These are phyloP conservation scores for Xenopus borealis DNA, from an alignment of 2,113 vertebrate genomes.

Conservation along the genomic window DNA sequence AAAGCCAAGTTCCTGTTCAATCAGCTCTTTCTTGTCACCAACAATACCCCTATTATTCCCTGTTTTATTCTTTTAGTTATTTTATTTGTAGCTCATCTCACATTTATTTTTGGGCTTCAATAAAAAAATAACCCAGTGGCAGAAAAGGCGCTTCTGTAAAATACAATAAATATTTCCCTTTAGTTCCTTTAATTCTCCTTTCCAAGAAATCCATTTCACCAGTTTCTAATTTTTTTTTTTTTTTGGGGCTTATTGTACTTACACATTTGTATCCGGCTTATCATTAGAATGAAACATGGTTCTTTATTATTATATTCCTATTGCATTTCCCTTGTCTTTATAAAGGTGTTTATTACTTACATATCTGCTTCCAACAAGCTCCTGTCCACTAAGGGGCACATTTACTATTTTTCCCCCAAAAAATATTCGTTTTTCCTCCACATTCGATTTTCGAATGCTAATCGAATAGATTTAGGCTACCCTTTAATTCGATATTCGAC, in stretches of 20 bases:
- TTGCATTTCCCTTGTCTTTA: too few species aligned
- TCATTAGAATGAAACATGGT: background rate
- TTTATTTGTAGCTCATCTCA: slow-evolving; percentile 9
- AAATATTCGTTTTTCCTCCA: too few species aligned
- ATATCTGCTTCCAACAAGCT: too few species aligned
- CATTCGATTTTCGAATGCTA: too few species aligned
- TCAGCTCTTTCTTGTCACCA: slow-evolving; percentile 3
- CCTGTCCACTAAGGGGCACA: too few species aligned
- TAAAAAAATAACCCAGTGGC: slow-evolving; percentile 15
- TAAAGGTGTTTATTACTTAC: too few species aligned
- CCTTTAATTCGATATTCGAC: too few species aligned
- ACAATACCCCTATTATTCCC: slow-evolving; percentile 19
- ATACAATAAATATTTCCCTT: slow-evolving; percentile 10
- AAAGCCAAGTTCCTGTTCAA: background rate
- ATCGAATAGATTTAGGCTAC: too few species aligned
- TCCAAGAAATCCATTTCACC: background rate
- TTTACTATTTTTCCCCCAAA: too few species aligned
- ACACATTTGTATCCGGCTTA: slow-evolving; percentile 2
- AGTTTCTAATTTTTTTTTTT: background rate
- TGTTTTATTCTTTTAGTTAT: background rate
- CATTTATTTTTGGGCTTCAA: slow-evolving; percentile 23
- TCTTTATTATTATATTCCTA: too few species aligned
- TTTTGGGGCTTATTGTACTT: background rate
- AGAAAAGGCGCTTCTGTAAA: slow-evolving; percentile 24
- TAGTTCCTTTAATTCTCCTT: background rate